Evolutionary conservation across 2,888 invertebrate species (phyloP), one percentile per base, ranked within the genome.

Genomic region (Heteropelma amictum): DNA sequence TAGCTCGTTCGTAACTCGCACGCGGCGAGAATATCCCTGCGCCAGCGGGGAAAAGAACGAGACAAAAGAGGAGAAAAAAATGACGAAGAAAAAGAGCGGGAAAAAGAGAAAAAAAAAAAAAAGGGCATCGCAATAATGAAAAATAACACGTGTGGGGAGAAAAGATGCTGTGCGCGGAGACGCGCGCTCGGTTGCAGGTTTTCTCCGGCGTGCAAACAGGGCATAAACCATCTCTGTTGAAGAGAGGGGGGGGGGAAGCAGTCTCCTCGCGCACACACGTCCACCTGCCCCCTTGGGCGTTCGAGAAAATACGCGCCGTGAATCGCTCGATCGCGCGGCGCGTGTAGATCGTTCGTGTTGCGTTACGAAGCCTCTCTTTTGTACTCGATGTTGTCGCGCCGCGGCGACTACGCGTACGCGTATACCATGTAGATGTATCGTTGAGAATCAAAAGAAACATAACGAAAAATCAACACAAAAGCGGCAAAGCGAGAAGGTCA

Each of bases 171-270:
- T 47, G 45, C 45, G 35, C 35, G 49, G 61, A 38, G n/a, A n/a
- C n/a, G n/a, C n/a, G n/a, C n/a, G n/a, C n/a, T n/a, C 72, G 69
- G 72, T 60, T 72, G 76, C 64, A 71, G 74, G 71, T 77, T 77
- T 74, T 74, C 77, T 64, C 77, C 58, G 23, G 21, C 40, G 56
- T 58, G 56, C 58, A 58, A 70, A 60, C 53, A 28, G 53, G 30
- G 45, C 49, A 63, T 47, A 54, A 70, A 70, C 23, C 38, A 4
- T 30, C n/a, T n/a, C n/a, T n/a, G n/a, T n/a, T n/a, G n/a, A n/a
- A n/a, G n/a, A n/a, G n/a, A 45, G 17, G 26, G 47, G 28, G 35
- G 12, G 21, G 28, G 45, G 19, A 49, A 21, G n/a, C 23, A 23
- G 49, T 17, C 30, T 56, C n/a, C 12, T 35, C 14, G 23, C 35